Evolutionary conservation across 2,113 vertebrate species (phyloP).

Genomic region (Acanthisitta chloris): DNA sequence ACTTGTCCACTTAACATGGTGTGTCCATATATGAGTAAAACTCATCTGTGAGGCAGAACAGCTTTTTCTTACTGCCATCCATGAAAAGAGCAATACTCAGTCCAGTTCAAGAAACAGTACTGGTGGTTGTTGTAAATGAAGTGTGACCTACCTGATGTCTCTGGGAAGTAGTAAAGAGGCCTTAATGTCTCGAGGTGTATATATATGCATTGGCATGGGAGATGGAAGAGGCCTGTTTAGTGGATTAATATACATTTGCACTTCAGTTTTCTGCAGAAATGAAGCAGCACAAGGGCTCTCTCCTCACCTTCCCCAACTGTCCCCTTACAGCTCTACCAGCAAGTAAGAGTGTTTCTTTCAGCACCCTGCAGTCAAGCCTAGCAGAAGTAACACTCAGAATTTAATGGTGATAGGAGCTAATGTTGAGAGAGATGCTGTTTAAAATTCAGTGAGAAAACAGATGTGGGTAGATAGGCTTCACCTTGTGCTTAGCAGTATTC

Average conservation of each 20-base stretch:
- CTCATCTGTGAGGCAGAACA: background rate
- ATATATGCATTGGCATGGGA: background rate
- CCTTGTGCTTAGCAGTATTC: background rate
- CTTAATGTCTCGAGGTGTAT: background rate
- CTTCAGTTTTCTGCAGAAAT: background rate
- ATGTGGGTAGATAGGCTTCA: background rate
- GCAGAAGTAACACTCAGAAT: background rate
- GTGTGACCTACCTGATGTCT: background rate
- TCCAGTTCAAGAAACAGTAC: background rate
- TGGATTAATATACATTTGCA: fast-evolving
- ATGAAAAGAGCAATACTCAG: background rate
- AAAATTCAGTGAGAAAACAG: background rate
- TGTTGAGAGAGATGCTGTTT: background rate
- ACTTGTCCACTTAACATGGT: background rate
- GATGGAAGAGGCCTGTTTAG: background rate
- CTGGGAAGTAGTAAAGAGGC: background rate
- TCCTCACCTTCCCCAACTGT: background rate
- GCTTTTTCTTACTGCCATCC: background rate
- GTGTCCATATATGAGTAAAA: background rate
- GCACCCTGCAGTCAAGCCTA: background rate
- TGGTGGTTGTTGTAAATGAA: background rate
- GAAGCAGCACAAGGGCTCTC: fast-evolving
- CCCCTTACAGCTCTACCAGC: background rate
- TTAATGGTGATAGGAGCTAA: background rate
- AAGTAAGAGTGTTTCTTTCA: background rate